Evolutionary conservation across 2,113 vertebrate genomes (phyloP).

Genomic region (Ictalurus punctatus): DNA sequence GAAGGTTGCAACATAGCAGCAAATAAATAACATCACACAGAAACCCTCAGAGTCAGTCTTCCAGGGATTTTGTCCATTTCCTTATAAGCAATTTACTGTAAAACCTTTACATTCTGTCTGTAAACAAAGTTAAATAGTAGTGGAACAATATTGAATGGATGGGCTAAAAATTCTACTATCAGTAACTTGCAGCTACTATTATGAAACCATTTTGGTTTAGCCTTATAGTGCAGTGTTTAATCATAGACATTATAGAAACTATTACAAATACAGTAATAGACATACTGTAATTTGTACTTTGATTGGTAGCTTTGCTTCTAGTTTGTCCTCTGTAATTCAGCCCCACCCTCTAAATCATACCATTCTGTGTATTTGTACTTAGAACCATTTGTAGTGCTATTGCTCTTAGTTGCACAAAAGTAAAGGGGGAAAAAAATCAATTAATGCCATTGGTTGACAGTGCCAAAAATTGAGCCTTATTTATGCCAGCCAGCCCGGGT

Average conservation of each 20-base stretch:
- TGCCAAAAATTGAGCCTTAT: neutral
- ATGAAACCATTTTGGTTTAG: neutral
- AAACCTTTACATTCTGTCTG: neutral
- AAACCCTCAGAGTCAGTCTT: slow-evolving; percentile 26
- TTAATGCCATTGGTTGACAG: neutral
- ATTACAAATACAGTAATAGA: neutral
- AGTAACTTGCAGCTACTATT: neutral
- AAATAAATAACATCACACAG: slow-evolving; percentile 33
- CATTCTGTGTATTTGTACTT: neutral
- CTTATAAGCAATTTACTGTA: neutral
- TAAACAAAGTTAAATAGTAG: neutral
- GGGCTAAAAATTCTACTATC: neutral
- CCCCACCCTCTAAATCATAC: neutral
- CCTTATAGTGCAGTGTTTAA: neutral
- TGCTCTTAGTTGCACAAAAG: neutral
- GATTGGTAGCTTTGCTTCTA: neutral
- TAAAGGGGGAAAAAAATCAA: neutral
- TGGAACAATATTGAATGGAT: neutral
- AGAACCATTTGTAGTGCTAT: neutral
- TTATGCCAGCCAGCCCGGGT: neutral
- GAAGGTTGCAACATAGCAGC: slow-evolving; percentile 24
- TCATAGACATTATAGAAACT: neutral
- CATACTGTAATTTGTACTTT: neutral
- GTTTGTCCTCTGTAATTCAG: neutral
- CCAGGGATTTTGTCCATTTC: neutral